Evolutionary conservation across 2,113 vertebrate genomes (phyloP), one percentile per base, ranked within the genome.

Genomic region (Ovis canadensis): DNA sequence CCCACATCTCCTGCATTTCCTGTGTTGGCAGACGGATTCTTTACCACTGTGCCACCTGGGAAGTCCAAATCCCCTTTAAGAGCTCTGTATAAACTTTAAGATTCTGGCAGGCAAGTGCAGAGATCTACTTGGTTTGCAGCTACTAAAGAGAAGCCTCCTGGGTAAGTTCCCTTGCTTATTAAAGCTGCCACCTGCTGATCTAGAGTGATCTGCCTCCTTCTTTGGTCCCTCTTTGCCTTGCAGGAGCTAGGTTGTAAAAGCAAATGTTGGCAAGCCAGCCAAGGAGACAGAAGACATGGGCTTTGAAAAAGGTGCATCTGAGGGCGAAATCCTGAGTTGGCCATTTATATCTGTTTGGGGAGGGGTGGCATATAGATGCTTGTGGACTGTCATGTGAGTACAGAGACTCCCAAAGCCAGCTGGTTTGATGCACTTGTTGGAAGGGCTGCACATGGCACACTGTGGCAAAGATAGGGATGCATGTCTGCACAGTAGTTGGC

Each of bases 381-480:
- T 59, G 54, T 14, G 54, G 25, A 23, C 48, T 40, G 11, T 36
- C 7, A 6, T 5, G 4, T 2, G 82, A 36, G 31, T 17, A 27
- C 7, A 45, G 17, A 5, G 6, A 31, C 33, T 14, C 14, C 7
- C 43, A 33, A 48, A 15, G 50, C 19, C 19, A n/a, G 80, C 80
- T 82, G 80, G 80, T n/a, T 19, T 82, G 48, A 82, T 54, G 80
- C 19, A 2, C 50, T 82, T 82, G 31, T 82, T 50, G 29, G 31
- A 77, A 25, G 43, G 25, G 45, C 31, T 31, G 43, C 33, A 55
- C 40, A 29, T 7, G 27, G 83, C 7, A 3, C 21, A 45, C 40
- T 17, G 15, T 7, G 0, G 81, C 52, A n/a, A 48, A n/a, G 54
- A 48, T 4, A 11, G 1, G 21, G 6, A 19, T 0, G 1, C 23